A percentile compares a stretch with the other conserved stretches of the same genome.
Evolutionary conservation across 2,113 vertebrate genomes (phyloP).

Genomic region (Brevimyrus niger): DNA sequence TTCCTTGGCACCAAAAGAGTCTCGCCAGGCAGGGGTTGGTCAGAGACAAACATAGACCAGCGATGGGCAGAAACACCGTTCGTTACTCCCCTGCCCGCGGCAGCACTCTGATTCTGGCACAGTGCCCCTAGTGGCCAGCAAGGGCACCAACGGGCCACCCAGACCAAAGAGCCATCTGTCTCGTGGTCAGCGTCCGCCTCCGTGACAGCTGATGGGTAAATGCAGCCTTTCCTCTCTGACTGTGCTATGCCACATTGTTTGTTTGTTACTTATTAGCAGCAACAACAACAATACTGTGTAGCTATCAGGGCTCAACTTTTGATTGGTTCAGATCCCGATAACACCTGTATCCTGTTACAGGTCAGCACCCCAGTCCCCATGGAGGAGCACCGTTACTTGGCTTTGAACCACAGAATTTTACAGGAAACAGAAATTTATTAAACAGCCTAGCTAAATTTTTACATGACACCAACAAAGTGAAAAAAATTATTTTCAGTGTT

Average conservation of each 20-base stretch:
- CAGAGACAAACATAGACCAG: background rate
- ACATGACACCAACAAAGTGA: background rate
- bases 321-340: slow-evolving; percentile 38
- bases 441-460: background rate
- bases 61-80: background rate
- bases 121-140: background rate
- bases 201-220: background rate
- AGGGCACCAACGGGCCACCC: background rate
- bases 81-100: background rate
- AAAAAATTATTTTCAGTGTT: background rate
- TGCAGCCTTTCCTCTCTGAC: background rate
- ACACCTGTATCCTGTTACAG: background rate
- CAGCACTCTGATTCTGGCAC: background rate
- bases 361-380: background rate
- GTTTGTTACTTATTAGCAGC: background rate
- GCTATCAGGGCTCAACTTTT: slow-evolving; percentile 46
- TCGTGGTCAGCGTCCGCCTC: background rate
- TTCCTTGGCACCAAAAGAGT: background rate
- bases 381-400: background rate
- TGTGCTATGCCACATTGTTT: background rate
- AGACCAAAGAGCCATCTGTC: background rate
- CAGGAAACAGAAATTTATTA: background rate
- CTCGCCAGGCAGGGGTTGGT: background rate
- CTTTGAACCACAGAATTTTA: background rate
- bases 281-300: slow-evolving; percentile 15